phyloP scores from a whole-genome alignment of 2,888 invertebrate genomes.

The Lycaena phlaeas region DNA sequence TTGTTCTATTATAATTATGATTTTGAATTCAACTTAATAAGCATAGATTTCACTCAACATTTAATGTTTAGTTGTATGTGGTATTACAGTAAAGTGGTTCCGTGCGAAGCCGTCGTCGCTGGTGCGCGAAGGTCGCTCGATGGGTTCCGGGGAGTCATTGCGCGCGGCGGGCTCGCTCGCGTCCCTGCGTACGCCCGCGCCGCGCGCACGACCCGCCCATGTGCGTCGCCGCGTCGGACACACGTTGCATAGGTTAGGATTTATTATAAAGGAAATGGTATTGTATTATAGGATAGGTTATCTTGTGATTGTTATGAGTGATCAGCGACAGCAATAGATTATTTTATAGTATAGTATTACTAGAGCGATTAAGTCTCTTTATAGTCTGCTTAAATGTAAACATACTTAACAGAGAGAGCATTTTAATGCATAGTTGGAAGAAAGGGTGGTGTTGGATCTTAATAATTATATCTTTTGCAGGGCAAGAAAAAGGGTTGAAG shows the following conservation, averaged over 20 bases:
- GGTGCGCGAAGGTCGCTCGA: constrained; percentile 4
- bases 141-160: constrained; percentile 47
- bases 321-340: too few species aligned
- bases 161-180: constrained; percentile 73
- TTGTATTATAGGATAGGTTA: too few species aligned
- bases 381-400: too few species aligned
- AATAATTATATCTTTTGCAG: constrained; percentile 46
- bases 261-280: not conserved
- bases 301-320: too few species aligned
- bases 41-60: too few species aligned
- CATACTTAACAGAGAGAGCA: too few species aligned
- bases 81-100: constrained; percentile 72
- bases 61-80: too few species aligned
- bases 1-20: too few species aligned
- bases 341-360: too few species aligned
- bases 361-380: too few species aligned
- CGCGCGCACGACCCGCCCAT: constrained; percentile 41
- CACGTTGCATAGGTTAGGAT: constrained; percentile 53
- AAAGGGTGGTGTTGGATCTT: not conserved
- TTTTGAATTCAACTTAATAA: too few species aligned
- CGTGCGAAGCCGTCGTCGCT: constrained; percentile 58
- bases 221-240: constrained; percentile 53
- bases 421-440: too few species aligned
- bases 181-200: constrained; percentile 60
- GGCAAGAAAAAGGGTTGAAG: constrained; percentile 91